Percentiles rank a stretch among this genome's conserved stretches.
These are phyloP conservation scores for Teleiodes luculella DNA, from an alignment of 2,888 invertebrate genomes.

Conservation along the genomic window DNA sequence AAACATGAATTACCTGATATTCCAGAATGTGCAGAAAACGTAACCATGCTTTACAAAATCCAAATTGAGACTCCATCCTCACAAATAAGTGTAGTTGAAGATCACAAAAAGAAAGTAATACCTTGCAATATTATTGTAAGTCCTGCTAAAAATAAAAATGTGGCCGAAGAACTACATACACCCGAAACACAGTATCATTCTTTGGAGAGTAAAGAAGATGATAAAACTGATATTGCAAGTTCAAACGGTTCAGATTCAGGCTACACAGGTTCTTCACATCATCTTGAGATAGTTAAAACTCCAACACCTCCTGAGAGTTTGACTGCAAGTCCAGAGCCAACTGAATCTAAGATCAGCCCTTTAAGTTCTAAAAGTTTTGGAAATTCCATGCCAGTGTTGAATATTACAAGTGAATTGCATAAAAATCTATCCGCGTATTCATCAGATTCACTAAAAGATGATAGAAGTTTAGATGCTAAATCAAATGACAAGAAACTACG, in stretches of 20 bases:
- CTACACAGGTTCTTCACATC: constrained; percentile 46
- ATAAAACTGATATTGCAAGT: constrained; percentile 43
- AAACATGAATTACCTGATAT: neutral
- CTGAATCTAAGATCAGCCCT: neutral
- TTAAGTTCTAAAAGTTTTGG: constrained; percentile 31
- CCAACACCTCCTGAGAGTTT: constrained; percentile 3
- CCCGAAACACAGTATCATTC: neutral
- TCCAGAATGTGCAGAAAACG: constrained; percentile 10
- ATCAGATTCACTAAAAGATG: constrained; percentile 41
- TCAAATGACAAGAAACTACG: constrained; percentile 44
- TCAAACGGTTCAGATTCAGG: constrained; percentile 54
- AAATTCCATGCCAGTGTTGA: constrained; percentile 43
- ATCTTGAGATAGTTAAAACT: constrained; percentile 30
- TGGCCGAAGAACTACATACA: neutral
- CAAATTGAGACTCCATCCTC: constrained; percentile 43
- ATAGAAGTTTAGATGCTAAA: constrained; percentile 34
- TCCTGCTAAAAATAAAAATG: neutral
- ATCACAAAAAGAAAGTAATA: neutral
- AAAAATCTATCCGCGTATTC: constrained; percentile 30
- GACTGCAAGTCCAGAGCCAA: neutral
- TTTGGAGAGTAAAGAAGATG: constrained; percentile 27
- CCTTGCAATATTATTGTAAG: constrained; percentile 16
- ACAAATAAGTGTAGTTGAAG: neutral
- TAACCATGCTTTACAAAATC: constrained; percentile 35
- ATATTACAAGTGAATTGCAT: constrained; percentile 22